Conservation (phyloP, 2,888 invertebrate genomes). For the Gandaritis pyraliata region DNA sequence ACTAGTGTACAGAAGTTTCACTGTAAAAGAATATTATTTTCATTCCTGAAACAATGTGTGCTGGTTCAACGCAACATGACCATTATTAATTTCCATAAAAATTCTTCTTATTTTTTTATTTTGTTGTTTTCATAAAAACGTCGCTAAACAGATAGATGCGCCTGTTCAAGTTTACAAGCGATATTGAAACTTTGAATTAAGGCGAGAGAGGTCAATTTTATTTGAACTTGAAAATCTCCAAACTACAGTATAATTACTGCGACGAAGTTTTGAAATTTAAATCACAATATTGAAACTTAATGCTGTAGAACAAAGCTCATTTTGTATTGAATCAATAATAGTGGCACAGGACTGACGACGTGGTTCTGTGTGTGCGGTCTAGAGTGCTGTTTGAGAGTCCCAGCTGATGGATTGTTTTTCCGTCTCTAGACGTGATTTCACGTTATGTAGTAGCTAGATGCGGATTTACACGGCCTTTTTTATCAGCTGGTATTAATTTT, state of each 20-base stretch:
- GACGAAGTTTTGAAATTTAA: not conserved
- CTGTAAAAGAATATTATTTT: no score
- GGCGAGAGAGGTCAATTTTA: no score
- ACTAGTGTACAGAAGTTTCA: slow-evolving; percentile 1
- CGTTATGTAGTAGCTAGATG: slow-evolving; percentile 52
- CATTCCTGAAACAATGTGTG: no score
- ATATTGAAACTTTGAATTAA: no score
- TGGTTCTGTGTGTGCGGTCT: slow-evolving; percentile 45
- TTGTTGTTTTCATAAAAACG: no score
- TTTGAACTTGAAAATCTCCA: no score
- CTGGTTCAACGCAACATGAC: no score
- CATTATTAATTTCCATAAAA: no score
- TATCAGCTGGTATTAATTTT: slow-evolving; percentile 27
- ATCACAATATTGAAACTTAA: not conserved
- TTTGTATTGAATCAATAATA: slow-evolving; percentile 1
- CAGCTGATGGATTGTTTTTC: slow-evolving; percentile 64
- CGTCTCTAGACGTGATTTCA: slow-evolving; percentile 54
- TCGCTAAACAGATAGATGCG: no score
- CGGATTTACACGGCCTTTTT: slow-evolving; percentile 36
- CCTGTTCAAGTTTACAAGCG: no score
- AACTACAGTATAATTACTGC: no score
- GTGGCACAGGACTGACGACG: slow-evolving; percentile 24
- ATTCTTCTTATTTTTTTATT: no score
- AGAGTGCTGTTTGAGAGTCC: slow-evolving; percentile 56
- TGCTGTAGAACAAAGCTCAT: not conserved